phyloP scores from a whole-genome alignment of 1,140 invertebrate species.

The Sipha flava region DNA sequence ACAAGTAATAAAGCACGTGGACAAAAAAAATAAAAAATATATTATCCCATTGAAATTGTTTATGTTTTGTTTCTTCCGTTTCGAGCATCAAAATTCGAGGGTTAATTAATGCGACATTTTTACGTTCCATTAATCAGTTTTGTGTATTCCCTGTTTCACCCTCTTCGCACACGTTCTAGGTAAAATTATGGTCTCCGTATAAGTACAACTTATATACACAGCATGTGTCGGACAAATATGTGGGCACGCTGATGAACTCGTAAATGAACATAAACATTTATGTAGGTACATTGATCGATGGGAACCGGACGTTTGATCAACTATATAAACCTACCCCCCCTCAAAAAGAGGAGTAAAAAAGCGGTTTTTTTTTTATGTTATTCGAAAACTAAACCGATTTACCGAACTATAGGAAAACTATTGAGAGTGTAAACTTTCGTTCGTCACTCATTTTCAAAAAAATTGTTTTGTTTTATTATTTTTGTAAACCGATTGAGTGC shows the following conservation, averaged over 20 bases:
- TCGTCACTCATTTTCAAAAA: background rate
- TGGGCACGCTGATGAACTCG: no score
- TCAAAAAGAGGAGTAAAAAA: background rate
- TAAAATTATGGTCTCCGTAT: background rate
- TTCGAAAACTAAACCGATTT: background rate
- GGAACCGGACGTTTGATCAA: background rate
- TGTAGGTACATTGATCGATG: slow-evolving; percentile 7
- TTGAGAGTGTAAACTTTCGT: background rate
- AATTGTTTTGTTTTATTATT: background rate
- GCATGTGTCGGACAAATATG: no score
- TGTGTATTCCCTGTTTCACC: background rate
- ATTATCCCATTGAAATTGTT: background rate
- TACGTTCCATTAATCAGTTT: slow-evolving; percentile 15
- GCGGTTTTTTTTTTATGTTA: background rate
- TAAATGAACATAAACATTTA: no score
- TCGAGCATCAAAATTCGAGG: background rate
- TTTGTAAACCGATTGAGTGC: background rate
- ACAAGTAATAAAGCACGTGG: background rate
- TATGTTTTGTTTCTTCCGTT: background rate
- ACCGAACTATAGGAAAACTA: background rate
- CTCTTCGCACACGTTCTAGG: background rate
- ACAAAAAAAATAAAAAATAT: background rate
- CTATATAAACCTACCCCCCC: background rate
- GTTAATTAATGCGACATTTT: slow-evolving; percentile 2
- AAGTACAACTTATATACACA: no score